A percentile compares a stretch with the other conserved stretches of the same genome.
These are phyloP conservation scores for Diplogasteroides magnus DNA, from an alignment of 1,140 invertebrate species.

Conservation along the genomic window DNA sequence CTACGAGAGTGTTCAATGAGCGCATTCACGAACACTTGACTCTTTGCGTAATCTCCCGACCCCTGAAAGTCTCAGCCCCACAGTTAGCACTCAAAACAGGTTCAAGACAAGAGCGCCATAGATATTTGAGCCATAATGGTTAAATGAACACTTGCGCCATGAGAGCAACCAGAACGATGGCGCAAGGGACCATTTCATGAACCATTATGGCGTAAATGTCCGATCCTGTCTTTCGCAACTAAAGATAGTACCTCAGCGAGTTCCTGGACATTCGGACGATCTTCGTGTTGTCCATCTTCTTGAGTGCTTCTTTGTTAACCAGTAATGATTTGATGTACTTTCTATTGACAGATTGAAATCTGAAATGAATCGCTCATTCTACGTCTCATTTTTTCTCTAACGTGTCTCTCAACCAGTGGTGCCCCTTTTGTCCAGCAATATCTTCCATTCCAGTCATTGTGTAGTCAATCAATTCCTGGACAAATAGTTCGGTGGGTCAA, in stretches of 20 bases:
- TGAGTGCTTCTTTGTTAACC: constrained; percentile 38
- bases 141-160: constrained; percentile 4
- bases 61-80: no score
- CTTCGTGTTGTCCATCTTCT: constrained; percentile 41
- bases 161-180: neutral
- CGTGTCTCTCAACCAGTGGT: constrained; percentile 47
- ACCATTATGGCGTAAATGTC: no score
- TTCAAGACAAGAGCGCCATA: neutral
- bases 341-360: constrained; percentile 18
- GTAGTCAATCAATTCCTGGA: constrained; percentile 34
- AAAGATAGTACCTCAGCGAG: constrained; percentile 14
- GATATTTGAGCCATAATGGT: neutral
- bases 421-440: constrained; percentile 45
- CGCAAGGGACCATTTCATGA: constrained; percentile 13
- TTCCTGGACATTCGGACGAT: constrained; percentile 32
- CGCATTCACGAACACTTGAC: constrained; percentile 23
- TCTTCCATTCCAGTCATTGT: constrained; percentile 51
- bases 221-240: no score
- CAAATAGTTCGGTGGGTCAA: no score
- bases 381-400: constrained; percentile 11
- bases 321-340: constrained; percentile 41
- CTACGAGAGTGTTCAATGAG: constrained; percentile 25
- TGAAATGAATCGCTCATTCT: constrained; percentile 5
- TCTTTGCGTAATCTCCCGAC: constrained; percentile 16
- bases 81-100: no score